Evolutionary conservation across 2,113 vertebrate species (phyloP), one percentile per base, ranked within the genome.

Genomic region (Dermatemys mawii): DNA sequence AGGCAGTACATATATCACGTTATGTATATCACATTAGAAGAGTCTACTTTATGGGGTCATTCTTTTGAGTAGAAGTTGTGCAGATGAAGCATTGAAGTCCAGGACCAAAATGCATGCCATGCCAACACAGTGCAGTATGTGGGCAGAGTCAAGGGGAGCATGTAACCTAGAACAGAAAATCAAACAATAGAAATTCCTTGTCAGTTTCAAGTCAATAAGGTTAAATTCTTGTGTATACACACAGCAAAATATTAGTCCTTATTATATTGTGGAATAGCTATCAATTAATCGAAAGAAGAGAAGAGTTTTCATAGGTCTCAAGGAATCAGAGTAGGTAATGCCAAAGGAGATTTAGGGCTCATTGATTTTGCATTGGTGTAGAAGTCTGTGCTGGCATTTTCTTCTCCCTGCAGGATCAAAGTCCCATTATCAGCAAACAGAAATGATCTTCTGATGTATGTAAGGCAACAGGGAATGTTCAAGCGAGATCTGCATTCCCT

Each of bases 71-170:
- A 93, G 53, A 82, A 48, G 5, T 91, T 78, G 79, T 78, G 80
- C 24, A 19, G 91, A 93, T 8, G 1, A 2, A 41, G 81, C 60
- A 88, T 83, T 93, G 78, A 95, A 94, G 82, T 88, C 88, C 86
- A 70, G 21, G 94, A 95, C 88, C 84, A 96, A 93, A 95, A 94
- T 49, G 49, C 81, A 38, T 4, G 0, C n/a, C 93, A 83, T 95
- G 78, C 86, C 87, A 91, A 54, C 82, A 78, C 54, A 90, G 51
- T 46, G 63, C 91, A 51, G n/a, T 57, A 70, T 92, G 93, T 96
- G 88, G 91, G 94, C 35, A 94, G 90, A 94, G 80, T 60, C 92
- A 93, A 76, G 91, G 60, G 55, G 32, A 85, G 54, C 22, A 1
- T 73, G 70, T 53, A 91, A 93, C 8, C 83, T 60, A 88, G 70